Evolutionary conservation across 30 jellyfish, hydroid and myxozoan genomes (phyloP), one percentile per base, ranked within the genome.

Genomic region (Turritopsis rubra): DNA sequence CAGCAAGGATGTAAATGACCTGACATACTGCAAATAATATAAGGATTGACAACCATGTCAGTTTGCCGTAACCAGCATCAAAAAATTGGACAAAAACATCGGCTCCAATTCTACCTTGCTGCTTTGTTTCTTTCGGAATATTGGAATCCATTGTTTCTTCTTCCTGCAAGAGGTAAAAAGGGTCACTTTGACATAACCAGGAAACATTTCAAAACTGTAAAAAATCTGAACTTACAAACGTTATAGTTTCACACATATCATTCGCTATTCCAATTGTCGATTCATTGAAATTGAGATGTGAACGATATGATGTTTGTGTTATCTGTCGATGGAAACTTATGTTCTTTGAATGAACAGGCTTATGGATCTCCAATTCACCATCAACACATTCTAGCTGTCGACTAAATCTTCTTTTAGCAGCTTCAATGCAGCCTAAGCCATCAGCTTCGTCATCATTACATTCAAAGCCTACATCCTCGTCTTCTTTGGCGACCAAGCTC

Each of bases 321-420:
- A 74, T 71, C 41, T 74, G 82, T n/a, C 82, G 82, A 21, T 21
- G 65, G 23, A 74, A 74, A 30, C 82, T 74, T 16, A 68, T 27
- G 30, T 16, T 27, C 9, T 22, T 23, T 68, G 28, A n/a, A 68
- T 27, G 21, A 29, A 30, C 27, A 1, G 82, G 7, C 54, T 22
- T 0, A 13, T 23, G 0, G 16, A 26, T 23, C 60, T 24, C 53
- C 60, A 74, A 29, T 74, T 24, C 82, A 0, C 82, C 82, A 21
- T 1, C 82, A 74, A 20, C 1, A 29, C 65, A 26, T 22, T 30
- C 60, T 81, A 86, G 16, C 86, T 86, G 96, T 65, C 81, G 91
- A 79, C 97, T 91, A 85, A 91, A 91, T 54, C 97, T 81, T 72
- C 97, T 76, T 83, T 91, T 86, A 28, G 88, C 79, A 30, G 72